Conservation (phyloP, 2,888 invertebrate genomes). For the Drosophila pegasa region DNA sequence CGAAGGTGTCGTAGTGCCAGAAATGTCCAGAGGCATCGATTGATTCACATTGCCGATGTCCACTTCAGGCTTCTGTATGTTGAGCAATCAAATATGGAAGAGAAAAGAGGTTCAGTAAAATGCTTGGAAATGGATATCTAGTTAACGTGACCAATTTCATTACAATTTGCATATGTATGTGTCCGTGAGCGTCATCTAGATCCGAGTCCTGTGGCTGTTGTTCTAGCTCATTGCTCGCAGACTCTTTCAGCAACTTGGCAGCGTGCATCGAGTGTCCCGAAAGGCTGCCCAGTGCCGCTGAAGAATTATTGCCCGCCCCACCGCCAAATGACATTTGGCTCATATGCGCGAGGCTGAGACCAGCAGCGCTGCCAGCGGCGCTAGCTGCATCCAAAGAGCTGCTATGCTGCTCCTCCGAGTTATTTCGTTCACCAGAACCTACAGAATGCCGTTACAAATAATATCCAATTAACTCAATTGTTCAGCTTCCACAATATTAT, state of each 20-base stretch:
- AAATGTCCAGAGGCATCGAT: conserved; percentile 85
- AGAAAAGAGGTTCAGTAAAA: conserved; percentile 43
- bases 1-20: conserved; percentile 84
- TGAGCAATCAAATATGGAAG: conserved; percentile 21
- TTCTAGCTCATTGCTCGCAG: conserved; percentile 85
- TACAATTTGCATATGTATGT: conserved; percentile 86
- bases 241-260: conserved; percentile 84
- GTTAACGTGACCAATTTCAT: conserved; percentile 79
- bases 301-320: conserved; percentile 77
- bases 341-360: conserved; percentile 85
- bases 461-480: conserved; percentile 1
- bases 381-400: conserved; percentile 81
- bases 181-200: conserved; percentile 85
- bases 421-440: conserved; percentile 86
- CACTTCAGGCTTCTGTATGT: conserved; percentile 83
- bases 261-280: conserved; percentile 83
- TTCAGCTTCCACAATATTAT: background rate
- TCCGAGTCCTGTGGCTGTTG: conserved; percentile 86
- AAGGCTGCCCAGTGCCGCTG: conserved; percentile 77
- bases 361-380: conserved; percentile 77
- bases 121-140: conserved; percentile 31
- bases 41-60: conserved; percentile 84
- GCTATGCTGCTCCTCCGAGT: conserved; percentile 85
- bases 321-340: conserved; percentile 85
- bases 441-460: background rate